phyloP scores from a whole-genome alignment of 2,797 vertebrate genomes.

The Rhabdomys pumilio region DNA sequence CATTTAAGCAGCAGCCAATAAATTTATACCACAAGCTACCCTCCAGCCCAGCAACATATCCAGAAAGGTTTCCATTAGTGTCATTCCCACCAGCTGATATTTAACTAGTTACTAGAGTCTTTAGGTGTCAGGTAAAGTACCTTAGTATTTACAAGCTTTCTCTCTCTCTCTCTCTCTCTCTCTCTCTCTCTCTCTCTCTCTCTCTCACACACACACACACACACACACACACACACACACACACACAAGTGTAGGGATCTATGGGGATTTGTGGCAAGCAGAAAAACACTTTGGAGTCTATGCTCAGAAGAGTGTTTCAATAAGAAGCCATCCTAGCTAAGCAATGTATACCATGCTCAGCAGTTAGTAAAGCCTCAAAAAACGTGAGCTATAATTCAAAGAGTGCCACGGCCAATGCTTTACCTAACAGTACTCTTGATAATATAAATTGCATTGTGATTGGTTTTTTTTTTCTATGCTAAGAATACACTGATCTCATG shows the following conservation, averaged over 20 bases:
- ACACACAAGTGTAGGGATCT: neutral
- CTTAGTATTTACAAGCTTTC: conserved; percentile 8
- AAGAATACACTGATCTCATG: neutral
- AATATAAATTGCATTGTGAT: neutral
- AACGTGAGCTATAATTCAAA: neutral
- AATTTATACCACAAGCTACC: conserved; percentile 61
- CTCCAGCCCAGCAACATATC: conserved; percentile 11
- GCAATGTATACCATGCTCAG: neutral
- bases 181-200: no score
- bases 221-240: neutral
- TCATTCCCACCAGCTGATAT: neutral
- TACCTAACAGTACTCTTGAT: neutral
- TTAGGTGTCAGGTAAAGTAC: neutral
- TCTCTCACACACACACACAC: neutral
- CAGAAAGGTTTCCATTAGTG: conserved; percentile 42
- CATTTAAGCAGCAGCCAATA: conserved; percentile 78
- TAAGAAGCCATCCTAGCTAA: neutral
- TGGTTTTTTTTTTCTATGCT: conserved; percentile 9
- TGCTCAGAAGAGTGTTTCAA: neutral
- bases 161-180: no score
- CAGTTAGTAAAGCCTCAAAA: neutral
- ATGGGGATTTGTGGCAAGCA: neutral
- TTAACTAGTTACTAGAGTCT: conserved; percentile 69
- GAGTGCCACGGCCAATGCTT: neutral
- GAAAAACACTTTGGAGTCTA: conserved; percentile 10